Evolutionary conservation across 2,797 vertebrate species (phyloP), one percentile per base, ranked within the genome.

Genomic region (Coregonus sp.): DNA sequence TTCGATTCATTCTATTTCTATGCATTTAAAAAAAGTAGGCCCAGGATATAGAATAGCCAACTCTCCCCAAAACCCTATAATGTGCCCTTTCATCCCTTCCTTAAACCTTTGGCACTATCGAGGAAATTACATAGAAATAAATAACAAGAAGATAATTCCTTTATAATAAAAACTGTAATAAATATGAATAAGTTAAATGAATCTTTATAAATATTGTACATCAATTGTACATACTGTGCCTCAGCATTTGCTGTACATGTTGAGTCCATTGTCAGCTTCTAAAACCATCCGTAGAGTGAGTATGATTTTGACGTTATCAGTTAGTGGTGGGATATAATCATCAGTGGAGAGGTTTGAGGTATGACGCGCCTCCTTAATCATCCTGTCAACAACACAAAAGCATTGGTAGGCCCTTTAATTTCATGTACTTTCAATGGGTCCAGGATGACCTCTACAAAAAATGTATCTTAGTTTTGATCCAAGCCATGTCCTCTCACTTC

Each of bases 151-250:
- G 78, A 83, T 25, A 25, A 25, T 87, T 78, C 84, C 84, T 86
- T 82, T 9, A 35, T 80, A 83, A 92, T 91, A 92, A 90, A 94
- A 93, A 88, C 92, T 88, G 92, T 95, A 86, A 94, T 92, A 98
- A 98, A 98, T 98, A 98, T 93, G 92, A 97, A 95, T 78, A 98
- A 97, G 92, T 98, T 98, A 94, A 86, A 89, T 86, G 93, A 94
- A 93, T 94, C 86, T 95, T 92, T 94, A 96, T 97, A 97, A 97
- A 97, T 97, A 97, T 92, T 73, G 47, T 78, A 79, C 40, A 25
- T 51, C 35, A 47, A 37, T 66, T 11, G 11, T 82, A 80, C 6
- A 35, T 40, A 18, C 3, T 69, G 33, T 69, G 20, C 18, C 18
- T 70, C 31, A 35, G 66, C 37, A 35, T 67, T 33, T 37, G 33